Percentiles rank a stretch among this genome's conserved stretches.
These are phyloP conservation scores for Cygnus atratus DNA, from an alignment of 2,113 vertebrate species.

Conservation along the genomic window DNA sequence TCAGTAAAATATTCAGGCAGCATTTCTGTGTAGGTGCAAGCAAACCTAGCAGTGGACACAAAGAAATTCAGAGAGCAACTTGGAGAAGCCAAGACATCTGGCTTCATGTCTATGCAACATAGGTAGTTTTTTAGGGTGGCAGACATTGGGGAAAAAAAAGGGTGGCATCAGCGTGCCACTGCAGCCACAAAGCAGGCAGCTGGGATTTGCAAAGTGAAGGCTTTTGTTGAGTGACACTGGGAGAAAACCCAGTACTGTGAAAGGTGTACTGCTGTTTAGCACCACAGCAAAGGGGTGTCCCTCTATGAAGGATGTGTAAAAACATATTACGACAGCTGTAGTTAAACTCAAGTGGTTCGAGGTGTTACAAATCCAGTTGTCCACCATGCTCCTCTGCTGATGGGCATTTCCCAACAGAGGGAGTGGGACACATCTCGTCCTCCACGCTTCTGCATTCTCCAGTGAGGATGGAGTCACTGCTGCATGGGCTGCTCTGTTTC, in stretches of 20 bases:
- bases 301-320: not conserved
- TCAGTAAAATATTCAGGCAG: conserved; percentile 30
- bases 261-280: not conserved
- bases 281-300: not conserved
- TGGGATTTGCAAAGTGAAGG: not conserved
- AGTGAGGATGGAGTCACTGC: not conserved
- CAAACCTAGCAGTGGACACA: not conserved
- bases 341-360: not conserved
- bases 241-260: not conserved
- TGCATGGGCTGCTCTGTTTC: not conserved
- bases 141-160: not conserved
- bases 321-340: not conserved
- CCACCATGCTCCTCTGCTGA: rapidly evolving
- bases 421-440: rapidly evolving
- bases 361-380: not conserved
- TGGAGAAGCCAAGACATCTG: not conserved
- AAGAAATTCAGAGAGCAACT: not conserved
- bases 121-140: not conserved
- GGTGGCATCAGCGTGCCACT: not conserved
- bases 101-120: not conserved
- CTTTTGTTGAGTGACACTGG: not conserved
- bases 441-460: rapidly evolving
- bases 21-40: not conserved
- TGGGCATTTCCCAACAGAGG: not conserved
- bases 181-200: not conserved